Conservation (phyloP, 2,113 vertebrate species). For the Calyptomena viridis region DNA sequence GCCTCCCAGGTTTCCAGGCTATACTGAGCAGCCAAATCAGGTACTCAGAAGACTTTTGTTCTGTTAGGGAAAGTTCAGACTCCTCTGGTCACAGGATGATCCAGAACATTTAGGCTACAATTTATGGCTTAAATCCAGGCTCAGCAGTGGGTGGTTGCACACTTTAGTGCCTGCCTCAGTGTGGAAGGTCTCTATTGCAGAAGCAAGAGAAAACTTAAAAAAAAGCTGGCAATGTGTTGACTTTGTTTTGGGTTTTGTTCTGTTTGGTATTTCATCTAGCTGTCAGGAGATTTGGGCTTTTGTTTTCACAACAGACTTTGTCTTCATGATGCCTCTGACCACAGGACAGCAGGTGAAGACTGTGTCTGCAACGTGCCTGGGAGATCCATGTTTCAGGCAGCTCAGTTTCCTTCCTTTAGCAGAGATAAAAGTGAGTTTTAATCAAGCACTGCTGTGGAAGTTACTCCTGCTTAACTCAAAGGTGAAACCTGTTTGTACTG, state of each 20-base stretch:
- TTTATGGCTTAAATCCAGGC: neutral
- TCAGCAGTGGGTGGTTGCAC: rapidly evolving
- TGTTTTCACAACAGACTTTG: neutral
- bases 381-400: neutral
- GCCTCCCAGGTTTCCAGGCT: neutral
- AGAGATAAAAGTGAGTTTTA: neutral
- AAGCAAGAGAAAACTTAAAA: neutral
- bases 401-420: neutral
- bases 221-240: neutral
- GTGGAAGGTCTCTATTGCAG: neutral
- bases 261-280: neutral
- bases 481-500: neutral
- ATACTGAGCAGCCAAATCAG: too few relatives aligned
- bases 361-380: neutral
- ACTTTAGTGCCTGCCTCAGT: rapidly evolving
- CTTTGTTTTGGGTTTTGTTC: constrained; percentile 13
- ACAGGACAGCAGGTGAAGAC: neutral
- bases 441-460: neutral
- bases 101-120: neutral
- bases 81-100: neutral
- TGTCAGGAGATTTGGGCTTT: neutral
- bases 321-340: neutral
- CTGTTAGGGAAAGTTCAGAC: neutral
- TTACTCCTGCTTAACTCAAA: neutral
- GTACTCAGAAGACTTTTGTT: neutral